Conservation (phyloP, 2,113 vertebrate genomes). For the Perca flavescens region DNA sequence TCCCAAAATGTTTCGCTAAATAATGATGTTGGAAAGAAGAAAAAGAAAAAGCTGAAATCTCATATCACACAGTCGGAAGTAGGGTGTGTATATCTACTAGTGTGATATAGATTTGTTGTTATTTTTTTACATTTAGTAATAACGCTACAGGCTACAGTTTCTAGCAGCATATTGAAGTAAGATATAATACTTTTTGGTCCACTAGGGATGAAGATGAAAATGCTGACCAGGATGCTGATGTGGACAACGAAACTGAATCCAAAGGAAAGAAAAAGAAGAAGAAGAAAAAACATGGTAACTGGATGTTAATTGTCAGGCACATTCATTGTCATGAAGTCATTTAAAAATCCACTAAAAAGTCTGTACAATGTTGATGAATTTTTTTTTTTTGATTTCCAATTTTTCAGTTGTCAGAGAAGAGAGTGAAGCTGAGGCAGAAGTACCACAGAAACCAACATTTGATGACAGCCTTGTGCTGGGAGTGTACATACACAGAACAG, state of each 20-base stretch:
- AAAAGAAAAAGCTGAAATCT: constrained; percentile 90
- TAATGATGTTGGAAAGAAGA: constrained; percentile 87
- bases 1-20: constrained; percentile 77
- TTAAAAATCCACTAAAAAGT: neutral
- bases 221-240: constrained; percentile 62
- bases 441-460: constrained; percentile 73
- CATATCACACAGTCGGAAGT: constrained; percentile 79
- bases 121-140: neutral
- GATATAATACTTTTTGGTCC: neutral
- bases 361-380: neutral
- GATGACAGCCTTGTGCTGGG: constrained; percentile 91
- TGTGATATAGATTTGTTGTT: neutral
- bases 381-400: neutral
- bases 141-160: constrained; percentile 35
- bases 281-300: constrained; percentile 84
- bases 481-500: constrained; percentile 91
- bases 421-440: constrained; percentile 76
- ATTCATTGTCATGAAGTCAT: neutral
- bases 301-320: no score
- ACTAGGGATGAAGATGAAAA: constrained; percentile 63
- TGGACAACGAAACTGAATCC: constrained; percentile 69
- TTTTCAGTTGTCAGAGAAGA: constrained; percentile 79
- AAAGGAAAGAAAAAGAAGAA: constrained; percentile 91
- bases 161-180: constrained; percentile 46
- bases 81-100: constrained; percentile 81